Conservation (phyloP, 2,113 vertebrate genomes). For the Gulo gulo region DNA sequence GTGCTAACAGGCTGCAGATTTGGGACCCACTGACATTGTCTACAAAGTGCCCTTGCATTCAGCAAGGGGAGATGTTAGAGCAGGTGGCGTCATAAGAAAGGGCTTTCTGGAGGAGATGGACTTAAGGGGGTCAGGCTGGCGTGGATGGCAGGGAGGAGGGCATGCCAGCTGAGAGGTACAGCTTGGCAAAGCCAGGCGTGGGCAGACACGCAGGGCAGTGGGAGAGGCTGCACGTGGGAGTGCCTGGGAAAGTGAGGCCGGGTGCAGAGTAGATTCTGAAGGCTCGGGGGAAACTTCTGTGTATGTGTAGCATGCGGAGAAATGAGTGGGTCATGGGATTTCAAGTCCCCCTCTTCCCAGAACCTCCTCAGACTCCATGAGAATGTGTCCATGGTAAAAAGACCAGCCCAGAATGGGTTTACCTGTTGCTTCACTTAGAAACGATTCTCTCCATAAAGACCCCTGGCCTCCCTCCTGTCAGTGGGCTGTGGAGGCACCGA, state of each 20-base stretch:
- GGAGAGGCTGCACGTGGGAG: neutral
- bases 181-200: neutral
- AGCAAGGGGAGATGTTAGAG: no score
- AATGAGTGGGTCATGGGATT: neutral
- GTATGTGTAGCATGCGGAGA: neutral
- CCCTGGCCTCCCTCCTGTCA: rapidly evolving
- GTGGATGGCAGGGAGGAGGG: neutral
- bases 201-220: rapidly evolving
- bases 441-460: neutral
- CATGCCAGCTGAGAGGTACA: neutral
- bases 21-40: neutral
- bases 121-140: neutral
- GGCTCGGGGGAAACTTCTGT: neutral
- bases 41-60: neutral
- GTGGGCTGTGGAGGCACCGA: neutral
- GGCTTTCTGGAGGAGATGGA: neutral
- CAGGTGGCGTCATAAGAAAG: neutral
- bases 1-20: no score
- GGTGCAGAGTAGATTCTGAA: neutral
- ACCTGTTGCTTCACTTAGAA: neutral
- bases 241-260: neutral
- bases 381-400: neutral
- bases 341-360: neutral
- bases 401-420: neutral
- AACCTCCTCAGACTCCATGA: neutral